These are phyloP conservation scores for Ivindomyrus marchei DNA, from an alignment of 2,113 vertebrate genomes.

Conservation along the genomic window DNA sequence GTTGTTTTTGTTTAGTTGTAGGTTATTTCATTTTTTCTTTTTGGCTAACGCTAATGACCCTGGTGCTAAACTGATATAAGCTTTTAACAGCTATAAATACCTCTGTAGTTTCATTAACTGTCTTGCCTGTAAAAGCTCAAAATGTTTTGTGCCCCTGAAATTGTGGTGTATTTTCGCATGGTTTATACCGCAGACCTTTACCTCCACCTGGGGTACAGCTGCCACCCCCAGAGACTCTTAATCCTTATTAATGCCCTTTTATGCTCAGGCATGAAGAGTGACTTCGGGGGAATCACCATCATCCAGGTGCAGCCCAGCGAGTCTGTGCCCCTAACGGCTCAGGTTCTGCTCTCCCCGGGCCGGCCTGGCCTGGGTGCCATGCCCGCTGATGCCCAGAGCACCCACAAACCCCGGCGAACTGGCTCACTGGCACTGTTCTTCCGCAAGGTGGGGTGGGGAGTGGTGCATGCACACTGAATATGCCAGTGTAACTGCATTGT, in stretches of 20 bases:
- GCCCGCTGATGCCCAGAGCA: slow-evolving; percentile 45
- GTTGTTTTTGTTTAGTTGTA: background rate
- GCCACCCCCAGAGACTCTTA: background rate
- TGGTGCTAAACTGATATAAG: background rate
- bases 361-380: slow-evolving; percentile 34
- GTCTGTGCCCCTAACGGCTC: slow-evolving; percentile 60
- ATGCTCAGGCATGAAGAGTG: slow-evolving; percentile 62
- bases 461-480: background rate
- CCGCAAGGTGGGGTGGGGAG: slow-evolving; percentile 72
- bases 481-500: background rate
- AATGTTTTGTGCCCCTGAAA: background rate
- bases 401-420: slow-evolving; percentile 68
- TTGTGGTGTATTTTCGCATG: background rate
- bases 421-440: slow-evolving; percentile 93
- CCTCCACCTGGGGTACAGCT: background rate
- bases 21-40: background rate
- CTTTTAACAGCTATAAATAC: background rate
- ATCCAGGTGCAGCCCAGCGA: slow-evolving; percentile 67
- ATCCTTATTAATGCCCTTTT: background rate
- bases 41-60: background rate
- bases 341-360: slow-evolving; percentile 65
- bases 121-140: background rate
- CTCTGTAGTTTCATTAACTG: background rate
- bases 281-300: slow-evolving; percentile 68
- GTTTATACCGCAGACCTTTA: background rate